Evolutionary conservation across 2,888 invertebrate species (phyloP), one percentile per base, ranked within the genome.

Genomic region (Heteromurus nitidus): DNA sequence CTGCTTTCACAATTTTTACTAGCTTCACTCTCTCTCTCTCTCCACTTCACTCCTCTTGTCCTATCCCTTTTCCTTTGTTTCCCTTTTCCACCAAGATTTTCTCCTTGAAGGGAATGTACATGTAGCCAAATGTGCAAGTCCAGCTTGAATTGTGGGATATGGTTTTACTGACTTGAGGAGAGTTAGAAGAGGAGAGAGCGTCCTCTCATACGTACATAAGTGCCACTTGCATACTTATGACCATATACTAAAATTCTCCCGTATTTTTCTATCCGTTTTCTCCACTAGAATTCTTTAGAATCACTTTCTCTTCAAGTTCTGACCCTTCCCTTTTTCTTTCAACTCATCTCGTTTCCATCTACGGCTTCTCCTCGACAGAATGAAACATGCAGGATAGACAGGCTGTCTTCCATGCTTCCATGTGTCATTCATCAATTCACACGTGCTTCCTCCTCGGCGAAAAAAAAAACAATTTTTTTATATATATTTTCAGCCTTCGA

Each of bases 371-470:
- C 26, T 16, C 24, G 22, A 55, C 26, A 55, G 16, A 72, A 72
- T 72, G 72, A 47, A 60, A 60, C 47, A 47, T 58, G 58, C 7
- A 28, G 36, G 13, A 30, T 67, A 50, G 73, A 65, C 55, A 16
- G 28, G 26, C 53, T 74, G 53, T 74, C 65, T 36, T 65, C 55
- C 26, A 55, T 65, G 42, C 65, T 65, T 55, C 55, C 74, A 74
- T 67, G 65, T 55, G 65, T 44, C 74, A 74, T 74, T 65, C 74
- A 65, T 74, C 74, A 74, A 65, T 74, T 74, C 55, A 55, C 74
- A 74, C 74, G 30, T 74, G 65, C 55, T 73, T 47, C 36, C 18
- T 44, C 50, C 26, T 11, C 55, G 28, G 28, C 65, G 50, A 62
- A 55, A 30, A 44, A 64, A 62, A 55, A 30, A 44, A 20, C 68